phyloP scores from a whole-genome alignment of 2,888 invertebrate species.

The Dexiosoma caninum region DNA sequence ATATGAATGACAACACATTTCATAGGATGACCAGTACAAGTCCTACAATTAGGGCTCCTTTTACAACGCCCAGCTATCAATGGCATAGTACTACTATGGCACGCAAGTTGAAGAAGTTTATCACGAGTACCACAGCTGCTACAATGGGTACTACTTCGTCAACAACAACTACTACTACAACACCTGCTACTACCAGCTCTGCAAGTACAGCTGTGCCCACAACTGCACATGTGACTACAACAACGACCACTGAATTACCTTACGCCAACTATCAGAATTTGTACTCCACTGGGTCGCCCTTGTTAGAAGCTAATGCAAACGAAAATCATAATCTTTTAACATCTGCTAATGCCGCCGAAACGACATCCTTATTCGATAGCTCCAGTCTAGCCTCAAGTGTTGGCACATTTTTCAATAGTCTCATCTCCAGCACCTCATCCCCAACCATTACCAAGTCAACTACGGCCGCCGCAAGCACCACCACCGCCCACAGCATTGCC shows the following conservation, averaged over 20 bases:
- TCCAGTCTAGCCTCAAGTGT: conserved; percentile 66
- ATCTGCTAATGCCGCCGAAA: conserved; percentile 63
- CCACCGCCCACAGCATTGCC: conserved; percentile 57
- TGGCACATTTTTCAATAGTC: conserved; percentile 71
- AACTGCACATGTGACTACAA: conserved; percentile 64
- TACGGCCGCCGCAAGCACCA: conserved; percentile 55
- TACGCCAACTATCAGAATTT: conserved; percentile 70
- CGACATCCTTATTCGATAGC: conserved; percentile 57
- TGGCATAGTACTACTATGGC: conserved; percentile 78
- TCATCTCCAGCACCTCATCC: conserved; percentile 70
- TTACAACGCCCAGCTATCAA: conserved; percentile 75
- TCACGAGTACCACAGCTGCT: conserved; percentile 74
- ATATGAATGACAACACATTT: conserved; percentile 68
- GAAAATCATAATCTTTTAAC: conserved; percentile 38
- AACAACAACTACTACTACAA: conserved; percentile 53
- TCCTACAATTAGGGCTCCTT: conserved; percentile 70
- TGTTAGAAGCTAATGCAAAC: conserved; percentile 7
- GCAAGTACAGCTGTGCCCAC: conserved; percentile 61
- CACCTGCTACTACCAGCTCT: conserved; percentile 63
- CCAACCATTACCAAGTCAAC: conserved; percentile 62
- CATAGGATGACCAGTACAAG: conserved; percentile 65
- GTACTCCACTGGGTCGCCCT: conserved; percentile 68
- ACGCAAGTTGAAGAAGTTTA: conserved; percentile 77
- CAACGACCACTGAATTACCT: conserved; percentile 72
- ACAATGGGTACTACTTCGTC: conserved; percentile 67